Conservation (phyloP, 2,797 vertebrate species). For the Pangasius sanitwongsei region DNA sequence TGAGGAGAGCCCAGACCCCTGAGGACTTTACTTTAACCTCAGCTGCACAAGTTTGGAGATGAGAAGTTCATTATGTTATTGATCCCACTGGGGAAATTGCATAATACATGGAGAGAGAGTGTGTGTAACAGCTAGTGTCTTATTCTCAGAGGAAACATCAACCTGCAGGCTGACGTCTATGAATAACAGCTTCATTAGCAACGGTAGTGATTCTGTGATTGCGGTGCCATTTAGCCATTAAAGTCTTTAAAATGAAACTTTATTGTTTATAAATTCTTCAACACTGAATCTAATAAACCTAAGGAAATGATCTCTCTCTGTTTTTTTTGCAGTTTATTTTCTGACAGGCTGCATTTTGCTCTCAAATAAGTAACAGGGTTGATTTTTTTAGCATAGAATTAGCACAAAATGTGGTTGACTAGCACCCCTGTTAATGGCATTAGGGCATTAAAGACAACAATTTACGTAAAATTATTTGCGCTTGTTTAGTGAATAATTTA, state of each 20-base stretch:
- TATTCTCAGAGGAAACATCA: constrained; percentile 24
- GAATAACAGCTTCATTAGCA: background rate
- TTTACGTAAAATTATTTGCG: background rate
- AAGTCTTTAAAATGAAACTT: background rate
- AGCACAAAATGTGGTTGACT: background rate
- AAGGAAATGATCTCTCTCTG: background rate
- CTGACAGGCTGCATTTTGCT: background rate
- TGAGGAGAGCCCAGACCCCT: background rate
- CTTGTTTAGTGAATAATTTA: background rate
- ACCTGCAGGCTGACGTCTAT: background rate
- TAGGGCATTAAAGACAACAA: background rate
- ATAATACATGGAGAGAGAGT: background rate
- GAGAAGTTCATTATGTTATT: constrained; percentile 8
- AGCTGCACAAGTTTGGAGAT: background rate
- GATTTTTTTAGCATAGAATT: background rate
- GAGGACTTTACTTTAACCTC: constrained; percentile 5
- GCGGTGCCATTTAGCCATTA: background rate
- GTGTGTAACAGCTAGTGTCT: background rate
- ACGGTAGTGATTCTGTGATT: background rate
- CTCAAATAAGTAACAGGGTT: background rate
- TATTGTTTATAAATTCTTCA: background rate
- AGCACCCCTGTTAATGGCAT: background rate
- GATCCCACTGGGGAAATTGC: constrained; percentile 16
- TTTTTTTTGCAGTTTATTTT: background rate
- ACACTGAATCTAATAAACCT: background rate